Evolutionary conservation across 2,888 invertebrate genomes (phyloP).

Genomic region (Eubasilissa splendida): DNA sequence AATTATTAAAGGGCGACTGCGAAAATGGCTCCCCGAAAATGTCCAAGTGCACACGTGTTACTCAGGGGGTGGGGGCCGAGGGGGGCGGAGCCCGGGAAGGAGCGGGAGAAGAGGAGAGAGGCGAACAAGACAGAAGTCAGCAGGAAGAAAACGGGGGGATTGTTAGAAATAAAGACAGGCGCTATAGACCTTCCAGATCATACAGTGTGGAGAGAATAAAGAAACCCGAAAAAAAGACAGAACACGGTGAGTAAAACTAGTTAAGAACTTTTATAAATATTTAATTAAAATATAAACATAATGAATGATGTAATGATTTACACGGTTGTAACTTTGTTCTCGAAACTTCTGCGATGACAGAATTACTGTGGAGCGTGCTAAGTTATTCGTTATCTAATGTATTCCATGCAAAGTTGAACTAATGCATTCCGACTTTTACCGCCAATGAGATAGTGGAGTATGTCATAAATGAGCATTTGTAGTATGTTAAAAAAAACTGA

Average conservation of each 20-base stretch:
- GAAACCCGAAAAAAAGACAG: conserved; percentile 38
- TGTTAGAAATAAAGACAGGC: conserved; percentile 42
- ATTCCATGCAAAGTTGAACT: too few species aligned
- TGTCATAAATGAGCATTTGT: too few species aligned
- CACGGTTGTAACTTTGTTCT: too few species aligned
- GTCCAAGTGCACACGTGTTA: conserved; percentile 53
- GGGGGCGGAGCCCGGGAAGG: conserved; percentile 4
- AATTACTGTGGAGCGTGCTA: too few species aligned
- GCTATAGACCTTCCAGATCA: conserved; percentile 53
- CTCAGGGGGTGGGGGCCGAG: conserved; percentile 37
- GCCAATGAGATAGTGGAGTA: too few species aligned
- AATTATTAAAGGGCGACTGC: conserved; percentile 62
- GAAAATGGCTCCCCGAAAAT: conserved; percentile 56
- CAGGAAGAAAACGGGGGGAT: conserved; percentile 44
- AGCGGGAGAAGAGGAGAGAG: conserved; percentile 12
- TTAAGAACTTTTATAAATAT: too few species aligned
- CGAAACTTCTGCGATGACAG: too few species aligned
- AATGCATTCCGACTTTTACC: too few species aligned
- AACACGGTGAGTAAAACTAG: conserved; percentile 17
- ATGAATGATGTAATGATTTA: too few species aligned
- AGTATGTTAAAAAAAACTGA: too few species aligned
- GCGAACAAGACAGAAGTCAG: conserved; percentile 36
- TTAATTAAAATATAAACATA: too few species aligned
- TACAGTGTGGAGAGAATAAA: conserved; percentile 56
- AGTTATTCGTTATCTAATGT: too few species aligned